These are phyloP conservation scores for Cynopterus brachyotis DNA, from an alignment of 2,113 vertebrate genomes.

Conservation along the genomic window DNA sequence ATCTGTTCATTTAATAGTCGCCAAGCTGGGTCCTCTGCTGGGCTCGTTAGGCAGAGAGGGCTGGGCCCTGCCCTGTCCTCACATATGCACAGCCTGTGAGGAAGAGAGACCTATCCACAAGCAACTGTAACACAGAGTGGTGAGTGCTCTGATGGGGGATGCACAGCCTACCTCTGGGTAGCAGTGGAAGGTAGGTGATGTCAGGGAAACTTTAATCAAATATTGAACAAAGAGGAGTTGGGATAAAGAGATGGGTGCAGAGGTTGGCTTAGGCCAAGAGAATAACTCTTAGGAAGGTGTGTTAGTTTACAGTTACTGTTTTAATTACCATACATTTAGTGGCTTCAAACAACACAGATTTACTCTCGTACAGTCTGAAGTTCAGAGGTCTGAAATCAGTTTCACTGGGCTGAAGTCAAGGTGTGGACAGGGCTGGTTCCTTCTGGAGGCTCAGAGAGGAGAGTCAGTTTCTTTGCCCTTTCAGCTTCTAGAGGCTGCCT, in stretches of 20 bases:
- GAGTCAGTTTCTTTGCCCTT: background rate
- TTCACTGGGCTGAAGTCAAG: background rate
- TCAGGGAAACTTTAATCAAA: background rate
- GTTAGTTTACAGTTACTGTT: background rate
- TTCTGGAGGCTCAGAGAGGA: background rate
- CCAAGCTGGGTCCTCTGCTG: background rate
- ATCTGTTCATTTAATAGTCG: background rate
- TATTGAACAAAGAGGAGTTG: background rate
- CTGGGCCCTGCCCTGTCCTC: background rate
- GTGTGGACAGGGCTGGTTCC: background rate
- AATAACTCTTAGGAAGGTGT: background rate
- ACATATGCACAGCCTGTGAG: background rate
- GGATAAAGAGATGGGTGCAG: background rate
- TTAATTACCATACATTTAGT: background rate
- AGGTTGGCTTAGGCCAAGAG: background rate
- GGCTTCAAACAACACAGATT: background rate
- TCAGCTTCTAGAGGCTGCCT: background rate
- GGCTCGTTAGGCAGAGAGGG: background rate
- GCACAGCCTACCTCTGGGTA: background rate
- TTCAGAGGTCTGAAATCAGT: conserved; percentile 2
- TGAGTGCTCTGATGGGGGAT: background rate
- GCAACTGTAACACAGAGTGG: background rate
- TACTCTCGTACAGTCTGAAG: background rate
- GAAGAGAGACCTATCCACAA: background rate
- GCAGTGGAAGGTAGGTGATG: background rate